Conservation (phyloP, 1,140 invertebrate species). For the Drosophila malerkotliana region DNA sequence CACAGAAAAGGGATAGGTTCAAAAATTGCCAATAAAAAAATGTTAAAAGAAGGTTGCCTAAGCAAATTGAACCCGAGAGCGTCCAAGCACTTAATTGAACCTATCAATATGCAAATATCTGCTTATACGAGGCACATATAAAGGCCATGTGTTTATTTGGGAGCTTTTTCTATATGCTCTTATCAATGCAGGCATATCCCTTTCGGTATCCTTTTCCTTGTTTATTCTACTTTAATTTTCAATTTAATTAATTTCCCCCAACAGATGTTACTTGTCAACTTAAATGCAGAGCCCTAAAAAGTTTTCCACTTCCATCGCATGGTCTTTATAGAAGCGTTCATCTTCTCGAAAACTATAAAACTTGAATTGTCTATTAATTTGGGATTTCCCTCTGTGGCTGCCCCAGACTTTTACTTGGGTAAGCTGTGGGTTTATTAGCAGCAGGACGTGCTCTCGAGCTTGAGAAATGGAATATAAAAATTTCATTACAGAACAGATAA, state of each 20-base stretch:
- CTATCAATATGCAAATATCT: constrained; percentile 61
- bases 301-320: neutral
- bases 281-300: constrained; percentile 1
- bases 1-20: constrained; percentile 48
- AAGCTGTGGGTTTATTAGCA: neutral
- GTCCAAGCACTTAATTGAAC: constrained; percentile 78
- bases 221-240: constrained; percentile 53
- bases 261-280: constrained; percentile 23
- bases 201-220: constrained; percentile 8
- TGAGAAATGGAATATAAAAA: neutral
- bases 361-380: constrained; percentile 10
- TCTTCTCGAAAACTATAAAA: constrained; percentile 4
- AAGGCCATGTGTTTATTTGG: constrained; percentile 27
- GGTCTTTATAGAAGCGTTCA: neutral
- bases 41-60: constrained; percentile 8
- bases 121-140: neutral
- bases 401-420: neutral
- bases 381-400: constrained; percentile 2
- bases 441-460: neutral
- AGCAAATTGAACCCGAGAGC: constrained; percentile 64
- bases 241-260: constrained; percentile 48
- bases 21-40: constrained; percentile 70
- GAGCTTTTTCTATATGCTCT: constrained; percentile 10
- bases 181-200: constrained; percentile 11
- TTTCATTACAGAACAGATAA: neutral